Conservation (phyloP, 2,113 vertebrate species). For the Pteropus alecto region DNA sequence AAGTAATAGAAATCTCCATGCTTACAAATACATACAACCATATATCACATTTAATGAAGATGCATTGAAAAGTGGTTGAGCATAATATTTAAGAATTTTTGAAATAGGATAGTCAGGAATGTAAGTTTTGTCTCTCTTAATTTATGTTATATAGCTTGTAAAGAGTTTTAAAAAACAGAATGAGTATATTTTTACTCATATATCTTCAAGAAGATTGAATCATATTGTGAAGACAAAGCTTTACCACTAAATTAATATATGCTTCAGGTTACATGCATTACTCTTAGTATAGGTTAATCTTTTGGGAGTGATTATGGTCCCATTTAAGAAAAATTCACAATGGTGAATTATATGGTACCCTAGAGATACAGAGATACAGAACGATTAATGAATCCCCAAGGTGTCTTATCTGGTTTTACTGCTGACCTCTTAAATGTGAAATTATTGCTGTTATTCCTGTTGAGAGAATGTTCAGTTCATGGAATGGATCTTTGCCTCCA, state of each 20-base stretch:
- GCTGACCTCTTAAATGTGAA: neutral
- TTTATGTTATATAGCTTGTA: neutral
- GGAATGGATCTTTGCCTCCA: neutral
- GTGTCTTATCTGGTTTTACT: neutral
- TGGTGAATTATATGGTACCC: neutral
- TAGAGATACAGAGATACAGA: neutral
- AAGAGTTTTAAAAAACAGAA: neutral
- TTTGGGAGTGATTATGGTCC: neutral
- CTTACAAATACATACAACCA: neutral
- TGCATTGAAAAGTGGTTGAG: neutral
- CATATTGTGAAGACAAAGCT: neutral
- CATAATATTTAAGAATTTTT: neutral
- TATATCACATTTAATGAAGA: neutral
- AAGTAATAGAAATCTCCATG: neutral
- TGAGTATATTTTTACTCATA: neutral
- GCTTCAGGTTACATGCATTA: neutral
- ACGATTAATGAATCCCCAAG: neutral
- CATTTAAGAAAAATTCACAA: conserved; percentile 12
- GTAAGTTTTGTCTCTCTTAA: neutral
- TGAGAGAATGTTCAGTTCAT: neutral
- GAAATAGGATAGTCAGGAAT: neutral
- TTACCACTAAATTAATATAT: neutral
- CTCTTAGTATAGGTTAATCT: neutral
- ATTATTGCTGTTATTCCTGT: neutral
- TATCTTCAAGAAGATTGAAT: neutral